Evolutionary conservation across 2,797 vertebrate genomes (phyloP).

Genomic region (Gobionotothen gibberifrons): DNA sequence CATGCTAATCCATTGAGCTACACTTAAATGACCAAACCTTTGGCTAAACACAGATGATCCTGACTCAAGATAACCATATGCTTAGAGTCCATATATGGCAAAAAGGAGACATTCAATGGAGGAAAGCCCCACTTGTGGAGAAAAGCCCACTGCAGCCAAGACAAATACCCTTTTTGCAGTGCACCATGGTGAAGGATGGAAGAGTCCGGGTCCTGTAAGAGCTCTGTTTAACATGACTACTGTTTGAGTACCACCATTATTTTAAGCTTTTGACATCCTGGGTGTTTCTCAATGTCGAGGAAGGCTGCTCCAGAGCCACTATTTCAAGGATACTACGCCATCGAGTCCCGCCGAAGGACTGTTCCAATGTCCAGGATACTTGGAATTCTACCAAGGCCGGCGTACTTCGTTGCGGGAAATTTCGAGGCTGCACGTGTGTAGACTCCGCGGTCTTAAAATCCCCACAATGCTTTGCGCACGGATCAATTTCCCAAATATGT

Average conservation of each 20-base stretch:
- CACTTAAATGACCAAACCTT: slow-evolving; percentile 7
- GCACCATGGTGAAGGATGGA: slow-evolving; percentile 12
- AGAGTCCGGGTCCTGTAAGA: slow-evolving; percentile 3
- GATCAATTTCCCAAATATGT: too few species aligned
- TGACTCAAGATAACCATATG: slow-evolving; percentile 19
- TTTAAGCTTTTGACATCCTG: too few species aligned
- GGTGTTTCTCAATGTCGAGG: too few species aligned
- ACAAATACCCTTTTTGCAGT: slow-evolving; percentile 21
- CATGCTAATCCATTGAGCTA: slow-evolving; percentile 2
- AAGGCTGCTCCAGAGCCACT: too few species aligned
- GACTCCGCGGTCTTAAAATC: too few species aligned
- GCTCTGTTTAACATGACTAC: slow-evolving; percentile 5
- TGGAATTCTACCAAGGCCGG: too few species aligned
- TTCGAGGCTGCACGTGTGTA: too few species aligned
- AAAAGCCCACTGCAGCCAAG: slow-evolving; percentile 15
- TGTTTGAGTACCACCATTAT: not conserved
- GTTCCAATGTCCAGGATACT: too few species aligned
- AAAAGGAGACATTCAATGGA: slow-evolving; percentile 11
- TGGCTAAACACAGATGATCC: slow-evolving; percentile 3
- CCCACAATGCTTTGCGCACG: too few species aligned
- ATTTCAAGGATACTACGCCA: too few species aligned
- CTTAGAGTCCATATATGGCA: slow-evolving; percentile 27
- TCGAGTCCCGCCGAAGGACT: too few species aligned
- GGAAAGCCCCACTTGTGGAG: slow-evolving; percentile 15
- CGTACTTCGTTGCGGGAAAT: too few species aligned